Evolutionary conservation across 2,888 invertebrate genomes (phyloP).

Genomic region (Eremobia ochroleuca): DNA sequence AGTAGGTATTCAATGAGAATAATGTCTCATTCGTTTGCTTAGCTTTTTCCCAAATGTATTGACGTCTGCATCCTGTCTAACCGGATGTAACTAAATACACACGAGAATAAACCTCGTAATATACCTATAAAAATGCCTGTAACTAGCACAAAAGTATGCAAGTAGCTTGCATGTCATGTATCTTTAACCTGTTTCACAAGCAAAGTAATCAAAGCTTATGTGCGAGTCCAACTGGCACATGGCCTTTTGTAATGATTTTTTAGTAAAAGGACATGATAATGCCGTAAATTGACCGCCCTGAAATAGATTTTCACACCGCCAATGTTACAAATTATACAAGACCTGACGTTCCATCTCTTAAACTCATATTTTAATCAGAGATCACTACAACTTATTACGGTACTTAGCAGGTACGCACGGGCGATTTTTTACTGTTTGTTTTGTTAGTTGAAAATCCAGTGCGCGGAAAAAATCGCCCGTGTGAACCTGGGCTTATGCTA

Average conservation of each 20-base stretch:
- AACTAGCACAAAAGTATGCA: no score
- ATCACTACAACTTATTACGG: slow-evolving; percentile 9
- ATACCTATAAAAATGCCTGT: no score
- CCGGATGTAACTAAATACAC: background rate
- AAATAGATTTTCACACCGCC: background rate
- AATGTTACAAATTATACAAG: slow-evolving; percentile 3
- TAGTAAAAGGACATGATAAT: background rate
- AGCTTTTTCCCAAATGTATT: background rate
- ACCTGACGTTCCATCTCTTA: background rate
- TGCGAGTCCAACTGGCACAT: background rate
- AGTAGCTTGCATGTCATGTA: no score
- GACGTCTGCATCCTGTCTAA: background rate
- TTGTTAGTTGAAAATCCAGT: background rate
- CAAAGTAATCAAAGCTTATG: no score
- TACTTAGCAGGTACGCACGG: background rate
- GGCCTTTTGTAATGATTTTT: background rate
- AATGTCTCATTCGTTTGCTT: background rate
- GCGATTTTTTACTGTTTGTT: background rate
- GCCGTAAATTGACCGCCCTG: background rate
- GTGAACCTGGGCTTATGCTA: background rate
- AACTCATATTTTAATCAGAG: slow-evolving; percentile 3
- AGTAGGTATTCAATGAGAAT: no score
- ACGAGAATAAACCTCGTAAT: no score
- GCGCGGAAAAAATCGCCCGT: background rate
- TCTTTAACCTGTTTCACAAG: background rate